Conservation (phyloP, 1,140 invertebrate species). For the Rhopalosiphum maidis region DNA sequence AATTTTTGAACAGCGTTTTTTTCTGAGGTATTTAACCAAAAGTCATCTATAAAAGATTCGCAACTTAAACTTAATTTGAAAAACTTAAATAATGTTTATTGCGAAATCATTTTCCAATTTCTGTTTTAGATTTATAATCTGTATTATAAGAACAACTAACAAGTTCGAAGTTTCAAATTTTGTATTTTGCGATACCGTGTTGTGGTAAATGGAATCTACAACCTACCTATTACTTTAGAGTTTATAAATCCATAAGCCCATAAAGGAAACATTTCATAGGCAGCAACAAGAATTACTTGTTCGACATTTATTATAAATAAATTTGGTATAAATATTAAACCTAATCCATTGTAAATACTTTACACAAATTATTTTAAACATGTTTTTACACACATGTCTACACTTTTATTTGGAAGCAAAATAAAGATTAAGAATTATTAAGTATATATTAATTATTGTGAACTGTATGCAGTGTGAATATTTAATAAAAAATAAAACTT, state of each 20-base stretch:
- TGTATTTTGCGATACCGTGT: not conserved
- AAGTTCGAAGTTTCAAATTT: not conserved
- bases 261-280: too few species aligned
- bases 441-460: not conserved
- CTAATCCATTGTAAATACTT: too few species aligned
- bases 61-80: not conserved
- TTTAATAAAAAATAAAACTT: not conserved
- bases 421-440: not conserved
- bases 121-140: not conserved
- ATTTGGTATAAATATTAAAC: too few species aligned
- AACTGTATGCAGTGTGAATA: not conserved
- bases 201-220: not conserved
- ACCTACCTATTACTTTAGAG: not conserved
- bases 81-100: not conserved
- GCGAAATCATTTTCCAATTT: not conserved
- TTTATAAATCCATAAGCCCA: too few species aligned
- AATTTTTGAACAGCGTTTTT: too few species aligned
- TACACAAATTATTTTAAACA: too few species aligned
- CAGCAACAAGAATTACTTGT: too few species aligned
- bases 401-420: not conserved
- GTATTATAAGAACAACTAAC: too few species aligned
- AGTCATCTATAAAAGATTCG: not conserved
- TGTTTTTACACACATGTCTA: not conserved
- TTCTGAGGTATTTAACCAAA: too few species aligned
- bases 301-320: too few species aligned